Conservation (phyloP, 2,797 vertebrate genomes). For the Poeciliopsis turneri region DNA sequence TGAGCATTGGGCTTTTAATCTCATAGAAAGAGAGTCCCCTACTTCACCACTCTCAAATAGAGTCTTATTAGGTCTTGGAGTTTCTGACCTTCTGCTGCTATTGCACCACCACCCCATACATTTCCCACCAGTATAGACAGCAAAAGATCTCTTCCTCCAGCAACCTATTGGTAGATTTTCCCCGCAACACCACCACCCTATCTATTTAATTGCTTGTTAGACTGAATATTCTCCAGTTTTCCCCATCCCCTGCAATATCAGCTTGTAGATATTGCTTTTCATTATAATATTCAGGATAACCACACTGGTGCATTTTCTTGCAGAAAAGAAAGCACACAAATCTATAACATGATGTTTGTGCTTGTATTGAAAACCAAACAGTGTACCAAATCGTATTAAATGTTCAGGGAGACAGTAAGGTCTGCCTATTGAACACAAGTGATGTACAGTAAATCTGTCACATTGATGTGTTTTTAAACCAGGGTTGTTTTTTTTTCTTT, state of each 20-base stretch:
- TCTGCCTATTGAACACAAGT: neutral
- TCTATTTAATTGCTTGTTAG: constrained; percentile 71
- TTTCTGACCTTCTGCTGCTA: constrained; percentile 67
- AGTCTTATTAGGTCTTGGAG: constrained; percentile 70
- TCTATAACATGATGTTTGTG: constrained; percentile 42
- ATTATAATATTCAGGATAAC: constrained; percentile 59
- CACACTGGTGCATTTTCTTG: constrained; percentile 30
- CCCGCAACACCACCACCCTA: constrained; percentile 42
- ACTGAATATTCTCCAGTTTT: constrained; percentile 62
- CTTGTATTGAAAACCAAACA: constrained; percentile 27
- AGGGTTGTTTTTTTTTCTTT: neutral
- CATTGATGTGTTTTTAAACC: neutral
- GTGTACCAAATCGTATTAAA: constrained; percentile 19
- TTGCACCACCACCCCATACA: constrained; percentile 22
- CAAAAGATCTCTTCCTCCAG: constrained; percentile 38
- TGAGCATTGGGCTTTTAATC: constrained; percentile 79
- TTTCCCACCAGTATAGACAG: constrained; percentile 33
- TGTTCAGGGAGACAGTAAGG: neutral
- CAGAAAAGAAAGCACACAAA: constrained; percentile 43
- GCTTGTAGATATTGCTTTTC: constrained; percentile 59
- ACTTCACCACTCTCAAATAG: constrained; percentile 60
- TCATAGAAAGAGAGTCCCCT: constrained; percentile 63
- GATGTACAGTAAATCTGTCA: constrained; percentile 16
- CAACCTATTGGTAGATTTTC: constrained; percentile 57
- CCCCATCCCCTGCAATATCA: constrained; percentile 35